Evolutionary conservation across 2,113 vertebrate species (phyloP).

Genomic region (Psilopsiagon aymara): DNA sequence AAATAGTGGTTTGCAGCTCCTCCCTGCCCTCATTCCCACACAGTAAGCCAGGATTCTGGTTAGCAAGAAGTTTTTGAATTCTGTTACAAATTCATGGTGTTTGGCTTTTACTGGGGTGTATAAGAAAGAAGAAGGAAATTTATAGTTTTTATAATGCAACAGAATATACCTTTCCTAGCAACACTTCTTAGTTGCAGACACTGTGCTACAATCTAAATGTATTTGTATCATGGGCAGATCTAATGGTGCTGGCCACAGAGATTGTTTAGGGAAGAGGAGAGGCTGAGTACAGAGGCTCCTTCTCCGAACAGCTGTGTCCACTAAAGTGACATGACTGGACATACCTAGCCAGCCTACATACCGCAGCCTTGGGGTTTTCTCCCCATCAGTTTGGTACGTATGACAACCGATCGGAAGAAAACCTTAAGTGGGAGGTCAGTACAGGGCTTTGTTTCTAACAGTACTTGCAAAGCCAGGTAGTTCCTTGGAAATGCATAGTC

Average conservation of each 20-base stretch:
- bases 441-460: not conserved
- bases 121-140: not conserved
- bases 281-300: not conserved
- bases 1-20: not conserved
- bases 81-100: not conserved
- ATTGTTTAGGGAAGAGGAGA: not conserved
- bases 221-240: not conserved
- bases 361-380: not conserved
- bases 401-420: not conserved
- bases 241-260: not conserved
- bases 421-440: not conserved
- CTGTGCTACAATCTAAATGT: not conserved
- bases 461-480: not conserved
- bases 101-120: not conserved
- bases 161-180: not conserved
- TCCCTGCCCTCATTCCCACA: not conserved
- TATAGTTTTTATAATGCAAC: not conserved
- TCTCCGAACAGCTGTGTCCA: not conserved
- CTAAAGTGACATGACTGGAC: not conserved
- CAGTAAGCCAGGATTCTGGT: not conserved
- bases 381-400: not conserved
- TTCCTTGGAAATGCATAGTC: fast-evolving
- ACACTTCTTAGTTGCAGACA: not conserved
- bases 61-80: not conserved
- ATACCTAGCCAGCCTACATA: not conserved